Conservation (phyloP, 2,113 vertebrate species). For the Mola mola region DNA sequence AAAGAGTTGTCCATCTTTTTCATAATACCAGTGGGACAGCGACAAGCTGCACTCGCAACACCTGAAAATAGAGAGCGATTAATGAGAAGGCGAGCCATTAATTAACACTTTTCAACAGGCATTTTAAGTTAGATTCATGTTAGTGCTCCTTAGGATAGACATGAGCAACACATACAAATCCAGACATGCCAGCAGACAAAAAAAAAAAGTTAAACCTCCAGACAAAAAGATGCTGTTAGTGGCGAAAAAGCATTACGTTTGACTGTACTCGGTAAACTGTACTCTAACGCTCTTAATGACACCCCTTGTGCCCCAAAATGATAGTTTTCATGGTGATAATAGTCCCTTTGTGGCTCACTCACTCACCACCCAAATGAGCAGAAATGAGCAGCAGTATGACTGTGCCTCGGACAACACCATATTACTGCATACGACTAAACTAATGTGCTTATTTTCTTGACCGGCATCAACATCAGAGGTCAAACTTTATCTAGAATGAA, state of each 20-base stretch:
- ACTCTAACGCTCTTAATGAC: constrained; percentile 44
- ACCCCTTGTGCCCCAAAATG: constrained; percentile 31
- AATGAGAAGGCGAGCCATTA: not conserved
- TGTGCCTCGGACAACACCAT: no score
- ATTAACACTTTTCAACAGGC: not conserved
- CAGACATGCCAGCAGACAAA: not conserved
- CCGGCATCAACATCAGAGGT: no score
- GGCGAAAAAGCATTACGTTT: constrained; percentile 34
- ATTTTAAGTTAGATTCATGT: not conserved
- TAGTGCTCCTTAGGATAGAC: not conserved
- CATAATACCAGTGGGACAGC: constrained; percentile 97
- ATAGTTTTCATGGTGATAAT: constrained; percentile 42
- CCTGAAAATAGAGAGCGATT: constrained; percentile 71
- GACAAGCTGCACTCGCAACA: constrained; percentile 92
- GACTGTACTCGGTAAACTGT: not conserved
- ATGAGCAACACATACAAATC: not conserved
- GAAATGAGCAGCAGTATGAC: no score
- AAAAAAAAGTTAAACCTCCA: not conserved
- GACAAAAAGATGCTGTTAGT: constrained; percentile 16
- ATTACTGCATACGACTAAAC: no score
- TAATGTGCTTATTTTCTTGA: no score
- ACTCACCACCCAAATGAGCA: constrained; percentile 12
- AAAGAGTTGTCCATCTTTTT: constrained; percentile 96
- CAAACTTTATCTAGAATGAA: no score
- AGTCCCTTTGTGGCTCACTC: constrained; percentile 8